These are phyloP conservation scores for Xanthia togata DNA, from an alignment of 2,888 invertebrate species.

Conservation along the genomic window DNA sequence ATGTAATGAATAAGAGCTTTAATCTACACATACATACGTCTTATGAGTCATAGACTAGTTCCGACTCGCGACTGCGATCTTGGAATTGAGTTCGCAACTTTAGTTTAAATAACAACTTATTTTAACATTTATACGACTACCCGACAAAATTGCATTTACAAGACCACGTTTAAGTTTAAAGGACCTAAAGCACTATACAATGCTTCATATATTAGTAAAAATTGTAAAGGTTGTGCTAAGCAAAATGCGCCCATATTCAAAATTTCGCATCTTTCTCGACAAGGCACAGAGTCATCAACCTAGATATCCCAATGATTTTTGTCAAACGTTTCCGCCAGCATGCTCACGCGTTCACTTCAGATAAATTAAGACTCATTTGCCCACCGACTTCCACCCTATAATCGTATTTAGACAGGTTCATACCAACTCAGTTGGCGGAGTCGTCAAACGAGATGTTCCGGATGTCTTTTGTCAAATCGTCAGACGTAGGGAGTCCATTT, in stretches of 20 bases:
- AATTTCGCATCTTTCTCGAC: background rate
- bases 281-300: background rate
- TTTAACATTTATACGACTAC: conserved; percentile 30
- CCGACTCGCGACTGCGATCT: conserved; percentile 9
- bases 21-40: conserved; percentile 4
- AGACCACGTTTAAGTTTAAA: background rate
- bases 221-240: background rate
- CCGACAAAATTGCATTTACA: conserved; percentile 30
- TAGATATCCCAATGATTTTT: conserved; percentile 24
- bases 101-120: conserved; percentile 34
- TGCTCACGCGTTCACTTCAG: conserved; percentile 31
- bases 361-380: conserved; percentile 51
- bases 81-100: conserved; percentile 32
- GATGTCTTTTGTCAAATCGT: conserved; percentile 75
- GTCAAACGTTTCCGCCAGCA: conserved; percentile 27
- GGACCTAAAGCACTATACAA: background rate
- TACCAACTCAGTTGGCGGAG: conserved; percentile 36
- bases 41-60: conserved; percentile 25
- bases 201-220: background rate
- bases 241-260: background rate
- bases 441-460: conserved; percentile 58
- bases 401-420: conserved; percentile 63
- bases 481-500: conserved; percentile 75
- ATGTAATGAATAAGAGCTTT: conserved; percentile 14
- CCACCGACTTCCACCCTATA: conserved; percentile 49